Percentiles rank a stretch among this genome's conserved stretches.
Conservation (phyloP, 2,113 vertebrate species). For the Labeo catla region DNA sequence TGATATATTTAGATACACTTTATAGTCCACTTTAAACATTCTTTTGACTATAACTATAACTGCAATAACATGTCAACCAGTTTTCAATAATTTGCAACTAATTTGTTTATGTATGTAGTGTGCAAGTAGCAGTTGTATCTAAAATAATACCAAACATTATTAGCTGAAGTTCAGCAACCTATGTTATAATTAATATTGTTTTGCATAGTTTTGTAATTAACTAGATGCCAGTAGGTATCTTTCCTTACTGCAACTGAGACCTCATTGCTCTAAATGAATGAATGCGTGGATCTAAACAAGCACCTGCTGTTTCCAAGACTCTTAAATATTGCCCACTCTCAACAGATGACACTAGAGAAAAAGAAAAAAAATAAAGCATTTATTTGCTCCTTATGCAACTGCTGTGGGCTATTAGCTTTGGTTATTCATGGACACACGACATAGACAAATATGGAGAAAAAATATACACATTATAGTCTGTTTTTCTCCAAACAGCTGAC, state of each 20-base stretch:
- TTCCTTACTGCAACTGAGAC: not conserved
- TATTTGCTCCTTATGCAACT: not conserved
- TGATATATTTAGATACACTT: too few relatives aligned
- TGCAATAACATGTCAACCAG: not conserved
- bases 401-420: not conserved
- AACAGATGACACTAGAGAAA: not conserved
- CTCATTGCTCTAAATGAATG: slow-evolving; percentile 23
- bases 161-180: not conserved
- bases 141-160: not conserved
- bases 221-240: slow-evolving; percentile 4
- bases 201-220: slow-evolving; percentile 25
- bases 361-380: not conserved
- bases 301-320: slow-evolving; percentile 17
- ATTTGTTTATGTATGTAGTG: not conserved
- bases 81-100: too few relatives aligned
- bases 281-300: not conserved
- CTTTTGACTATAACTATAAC: not conserved
- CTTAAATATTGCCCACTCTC: slow-evolving; percentile 21
- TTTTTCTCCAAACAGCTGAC: slow-evolving; percentile 27
- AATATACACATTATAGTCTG: slow-evolving; percentile 8
- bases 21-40: too few relatives aligned
- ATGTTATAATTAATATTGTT: slow-evolving; percentile 26
- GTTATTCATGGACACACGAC: not conserved
- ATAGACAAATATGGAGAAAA: slow-evolving; percentile 1
- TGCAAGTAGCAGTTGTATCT: not conserved